A percentile compares a stretch with the other conserved stretches of the same genome.
These are phyloP conservation scores for Siniperca scherzeri DNA, from an alignment of 2,797 vertebrate species.

Conservation along the genomic window DNA sequence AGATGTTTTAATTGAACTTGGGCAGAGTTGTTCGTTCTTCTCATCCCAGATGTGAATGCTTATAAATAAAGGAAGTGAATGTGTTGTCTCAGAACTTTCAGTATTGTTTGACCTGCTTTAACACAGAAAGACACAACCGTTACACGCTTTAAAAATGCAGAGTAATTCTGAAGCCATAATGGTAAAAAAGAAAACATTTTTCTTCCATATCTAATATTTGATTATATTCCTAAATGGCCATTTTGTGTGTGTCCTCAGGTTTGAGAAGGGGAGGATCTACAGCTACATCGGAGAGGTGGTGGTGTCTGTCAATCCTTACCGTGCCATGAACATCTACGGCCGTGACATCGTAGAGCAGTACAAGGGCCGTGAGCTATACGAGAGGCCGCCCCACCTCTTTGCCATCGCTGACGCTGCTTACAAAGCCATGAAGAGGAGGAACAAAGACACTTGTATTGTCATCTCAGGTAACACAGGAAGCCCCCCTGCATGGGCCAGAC, in stretches of 20 bases:
- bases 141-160: background rate
- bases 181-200: background rate
- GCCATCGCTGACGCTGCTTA: conserved; percentile 98
- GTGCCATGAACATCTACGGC: conserved; percentile 95
- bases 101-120: background rate
- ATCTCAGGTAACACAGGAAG: conserved; percentile 91
- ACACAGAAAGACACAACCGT: background rate
- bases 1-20: background rate
- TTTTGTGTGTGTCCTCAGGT: conserved; percentile 82
- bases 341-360: conserved; percentile 94
- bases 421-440: conserved; percentile 98
- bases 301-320: conserved; percentile 98
- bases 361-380: conserved; percentile 95
- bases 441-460: conserved; percentile 98
- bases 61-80: background rate
- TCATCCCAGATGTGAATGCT: no score
- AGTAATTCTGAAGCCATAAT: background rate
- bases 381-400: conserved; percentile 97
- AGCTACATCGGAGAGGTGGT: conserved; percentile 97
- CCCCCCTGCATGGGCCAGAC: conserved; percentile 10
- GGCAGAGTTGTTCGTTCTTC: background rate
- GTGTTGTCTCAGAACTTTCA: background rate
- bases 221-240: background rate
- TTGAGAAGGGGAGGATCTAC: conserved; percentile 97
- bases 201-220: background rate